phyloP scores from a whole-genome alignment of 1,140 invertebrate species.

The Papilio xuthus region DNA sequence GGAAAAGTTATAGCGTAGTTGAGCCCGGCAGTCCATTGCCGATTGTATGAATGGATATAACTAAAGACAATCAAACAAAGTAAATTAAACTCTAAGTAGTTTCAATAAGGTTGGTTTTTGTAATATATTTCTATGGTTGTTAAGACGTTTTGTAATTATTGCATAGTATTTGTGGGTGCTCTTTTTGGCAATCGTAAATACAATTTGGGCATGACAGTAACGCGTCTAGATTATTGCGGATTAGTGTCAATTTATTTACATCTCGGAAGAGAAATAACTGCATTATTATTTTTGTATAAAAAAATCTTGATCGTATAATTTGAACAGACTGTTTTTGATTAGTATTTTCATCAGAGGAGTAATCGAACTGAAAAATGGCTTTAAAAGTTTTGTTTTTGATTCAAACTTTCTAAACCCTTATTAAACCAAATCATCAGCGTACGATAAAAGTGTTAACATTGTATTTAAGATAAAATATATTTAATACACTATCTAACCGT shows the following conservation, averaged over 20 bases:
- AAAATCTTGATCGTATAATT: neutral
- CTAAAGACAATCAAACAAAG: neutral
- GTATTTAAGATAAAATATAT: too few species aligned
- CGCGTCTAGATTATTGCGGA: conserved; percentile 19
- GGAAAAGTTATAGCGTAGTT: conserved; percentile 38
- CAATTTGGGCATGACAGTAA: conserved; percentile 26
- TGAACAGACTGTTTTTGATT: neutral
- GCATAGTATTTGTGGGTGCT: conserved; percentile 7
- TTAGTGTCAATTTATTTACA: conserved; percentile 26
- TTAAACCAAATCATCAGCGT: too few species aligned
- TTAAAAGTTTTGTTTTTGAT: too few species aligned
- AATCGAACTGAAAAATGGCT: too few species aligned
- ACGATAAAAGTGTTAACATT: too few species aligned
- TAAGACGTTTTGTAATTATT: neutral
- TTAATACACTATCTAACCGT: too few species aligned
- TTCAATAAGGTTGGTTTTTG: neutral
- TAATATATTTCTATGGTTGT: neutral
- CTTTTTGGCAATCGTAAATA: conserved; percentile 32
- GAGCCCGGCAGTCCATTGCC: neutral
- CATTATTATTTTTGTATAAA: conserved; percentile 1
- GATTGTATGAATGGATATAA: neutral
- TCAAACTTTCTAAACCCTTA: too few species aligned
- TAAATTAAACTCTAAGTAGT: neutral
- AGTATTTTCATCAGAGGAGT: too few species aligned
- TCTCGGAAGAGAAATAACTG: neutral